These are phyloP conservation scores for Chamaetylas fuelleborni DNA, from an alignment of 2,113 vertebrate genomes.

Conservation along the genomic window DNA sequence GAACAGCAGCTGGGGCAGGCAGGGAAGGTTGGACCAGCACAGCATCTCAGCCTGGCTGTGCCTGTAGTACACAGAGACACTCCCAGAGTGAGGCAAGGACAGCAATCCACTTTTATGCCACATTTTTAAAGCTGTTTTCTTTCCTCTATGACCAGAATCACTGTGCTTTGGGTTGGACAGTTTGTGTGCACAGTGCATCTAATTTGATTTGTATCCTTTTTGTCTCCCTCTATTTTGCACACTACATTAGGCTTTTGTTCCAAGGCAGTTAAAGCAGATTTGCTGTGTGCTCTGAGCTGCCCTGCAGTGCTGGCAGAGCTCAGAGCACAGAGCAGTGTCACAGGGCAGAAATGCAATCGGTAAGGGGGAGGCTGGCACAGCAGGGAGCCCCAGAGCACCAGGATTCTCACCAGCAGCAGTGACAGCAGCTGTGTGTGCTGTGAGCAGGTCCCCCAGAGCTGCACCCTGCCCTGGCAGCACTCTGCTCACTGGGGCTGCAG, in stretches of 20 bases:
- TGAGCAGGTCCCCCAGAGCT: not conserved
- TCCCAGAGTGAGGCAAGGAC: not conserved
- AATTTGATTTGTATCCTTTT: conserved; percentile 8
- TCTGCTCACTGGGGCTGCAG: not conserved
- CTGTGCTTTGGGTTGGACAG: not conserved
- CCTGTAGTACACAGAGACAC: not conserved
- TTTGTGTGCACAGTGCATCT: not conserved
- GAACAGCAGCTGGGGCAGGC: not conserved
- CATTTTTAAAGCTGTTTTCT: not conserved
- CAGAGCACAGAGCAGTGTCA: not conserved
- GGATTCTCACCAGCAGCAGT: not conserved
- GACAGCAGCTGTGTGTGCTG: not conserved
- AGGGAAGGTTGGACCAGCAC: not conserved
- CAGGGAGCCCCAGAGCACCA: not conserved
- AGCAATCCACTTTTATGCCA: not conserved
- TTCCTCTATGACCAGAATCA: not conserved
- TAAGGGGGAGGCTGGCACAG: not conserved
- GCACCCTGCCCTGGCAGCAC: not conserved
- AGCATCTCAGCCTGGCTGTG: not conserved
- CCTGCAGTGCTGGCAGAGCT: not conserved
- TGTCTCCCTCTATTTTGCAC: not conserved
- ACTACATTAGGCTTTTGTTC: conserved; percentile 15
- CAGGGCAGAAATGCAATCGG: not conserved
- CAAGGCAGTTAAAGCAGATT: not conserved
- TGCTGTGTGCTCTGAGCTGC: not conserved